Percentiles rank a stretch among this genome's conserved stretches.
These are phyloP conservation scores for Ctenopoma multispine DNA, from an alignment of 2,797 vertebrate genomes.

Conservation along the genomic window DNA sequence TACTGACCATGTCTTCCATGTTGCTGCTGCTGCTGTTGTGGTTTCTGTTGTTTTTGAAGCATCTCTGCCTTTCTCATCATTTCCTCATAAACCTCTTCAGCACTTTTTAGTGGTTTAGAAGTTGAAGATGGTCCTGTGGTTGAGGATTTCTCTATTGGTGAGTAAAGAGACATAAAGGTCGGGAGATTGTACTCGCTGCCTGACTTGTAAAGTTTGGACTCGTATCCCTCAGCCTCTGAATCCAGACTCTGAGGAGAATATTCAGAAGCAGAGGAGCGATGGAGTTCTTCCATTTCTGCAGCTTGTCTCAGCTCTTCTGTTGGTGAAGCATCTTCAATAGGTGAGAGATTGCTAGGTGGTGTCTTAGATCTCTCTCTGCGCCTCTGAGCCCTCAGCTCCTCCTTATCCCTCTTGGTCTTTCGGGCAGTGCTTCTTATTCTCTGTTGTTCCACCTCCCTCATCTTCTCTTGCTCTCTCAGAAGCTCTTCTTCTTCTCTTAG, in stretches of 20 bases:
- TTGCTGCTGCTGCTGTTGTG: constrained; percentile 84
- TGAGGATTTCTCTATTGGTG: constrained; percentile 90
- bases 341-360: constrained; percentile 98
- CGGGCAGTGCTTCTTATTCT: constrained; percentile 96
- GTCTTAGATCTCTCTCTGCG: constrained; percentile 98
- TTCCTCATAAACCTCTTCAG: constrained; percentile 98
- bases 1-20: constrained; percentile 75
- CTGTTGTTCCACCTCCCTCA: constrained; percentile 98
- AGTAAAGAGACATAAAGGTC: constrained; percentile 99
- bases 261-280: constrained; percentile 98
- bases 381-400: constrained; percentile 96
- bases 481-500: constrained; percentile 98
- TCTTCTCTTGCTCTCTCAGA: constrained; percentile 97
- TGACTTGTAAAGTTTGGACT: constrained; percentile 95
- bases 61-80: constrained; percentile 99
- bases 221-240: constrained; percentile 95
- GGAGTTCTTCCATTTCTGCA: constrained; percentile 99
- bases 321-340: constrained; percentile 98
- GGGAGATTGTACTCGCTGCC: constrained; percentile 98
- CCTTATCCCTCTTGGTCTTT: constrained; percentile 97
- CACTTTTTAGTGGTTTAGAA: constrained; percentile 94
- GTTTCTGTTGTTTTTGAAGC: constrained; percentile 91
- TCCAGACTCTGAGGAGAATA: constrained; percentile 96
- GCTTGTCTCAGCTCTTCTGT: constrained; percentile 98
- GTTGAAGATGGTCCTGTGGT: constrained; percentile 82